Conservation (phyloP, 2,797 vertebrate genomes). For the Microctenopoma stevenorrisi region DNA sequence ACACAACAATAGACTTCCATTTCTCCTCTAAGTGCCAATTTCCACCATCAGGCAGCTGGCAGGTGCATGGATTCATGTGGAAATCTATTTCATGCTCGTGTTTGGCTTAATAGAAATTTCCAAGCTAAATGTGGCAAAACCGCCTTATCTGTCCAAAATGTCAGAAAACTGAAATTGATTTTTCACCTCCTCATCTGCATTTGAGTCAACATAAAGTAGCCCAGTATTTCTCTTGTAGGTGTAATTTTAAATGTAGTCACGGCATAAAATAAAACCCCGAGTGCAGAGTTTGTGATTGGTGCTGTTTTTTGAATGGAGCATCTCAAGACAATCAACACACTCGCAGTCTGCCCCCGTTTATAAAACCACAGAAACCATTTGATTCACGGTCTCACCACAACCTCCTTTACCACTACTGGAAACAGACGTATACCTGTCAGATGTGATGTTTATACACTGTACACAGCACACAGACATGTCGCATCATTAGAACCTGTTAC, state of each 20-base stretch:
- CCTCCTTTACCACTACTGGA: conserved; percentile 6
- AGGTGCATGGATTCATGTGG: conserved; percentile 82
- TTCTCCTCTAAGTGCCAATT: conserved; percentile 85
- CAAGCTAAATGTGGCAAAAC: conserved; percentile 72
- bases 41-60: conserved; percentile 80
- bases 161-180: conserved; percentile 69
- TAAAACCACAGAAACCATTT: conserved; percentile 24
- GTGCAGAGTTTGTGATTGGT: conserved; percentile 10
- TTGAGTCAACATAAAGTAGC: conserved; percentile 30
- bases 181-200: conserved; percentile 58
- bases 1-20: conserved; percentile 85
- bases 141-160: conserved; percentile 69
- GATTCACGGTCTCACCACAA: conserved; percentile 38
- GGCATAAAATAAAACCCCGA: conserved; percentile 29
- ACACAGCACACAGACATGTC: conserved; percentile 21
- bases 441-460: conserved; percentile 19
- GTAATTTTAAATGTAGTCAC: conserved; percentile 47
- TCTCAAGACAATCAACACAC: conserved; percentile 1
- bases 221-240: conserved; percentile 30
- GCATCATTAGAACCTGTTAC: conserved; percentile 15
- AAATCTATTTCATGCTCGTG: conserved; percentile 85
- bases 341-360: conserved; percentile 22
- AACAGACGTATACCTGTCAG: conserved; percentile 23
- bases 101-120: conserved; percentile 84
- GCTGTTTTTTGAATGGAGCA: conserved; percentile 21